phyloP scores from a whole-genome alignment of 2,888 invertebrate genomes.

The Drosophila atripex region DNA sequence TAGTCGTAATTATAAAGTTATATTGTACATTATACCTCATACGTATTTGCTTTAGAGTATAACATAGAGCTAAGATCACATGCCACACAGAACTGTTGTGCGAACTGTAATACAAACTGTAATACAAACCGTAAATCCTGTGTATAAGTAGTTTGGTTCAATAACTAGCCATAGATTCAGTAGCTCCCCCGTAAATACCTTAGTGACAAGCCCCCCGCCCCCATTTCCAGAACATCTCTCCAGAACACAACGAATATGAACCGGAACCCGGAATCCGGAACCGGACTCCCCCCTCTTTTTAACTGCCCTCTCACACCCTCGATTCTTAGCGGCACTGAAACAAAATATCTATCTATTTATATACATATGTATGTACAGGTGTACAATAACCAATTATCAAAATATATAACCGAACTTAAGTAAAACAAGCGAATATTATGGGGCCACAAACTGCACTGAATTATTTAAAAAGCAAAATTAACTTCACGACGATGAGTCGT shows the following conservation, averaged over 20 bases:
- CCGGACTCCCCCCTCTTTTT: slow-evolving; percentile 5
- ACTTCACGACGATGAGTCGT: slow-evolving; percentile 40
- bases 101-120: background rate
- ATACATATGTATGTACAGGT: slow-evolving; percentile 5
- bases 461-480: background rate
- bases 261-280: slow-evolving; percentile 23
- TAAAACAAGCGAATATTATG: slow-evolving; percentile 19
- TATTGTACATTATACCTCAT: slow-evolving; percentile 34
- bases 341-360: slow-evolving; percentile 2
- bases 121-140: slow-evolving; percentile 10
- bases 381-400: slow-evolving; percentile 8
- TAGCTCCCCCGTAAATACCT: slow-evolving; percentile 4
- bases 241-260: slow-evolving; percentile 35
- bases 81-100: slow-evolving; percentile 24
- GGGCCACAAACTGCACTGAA: slow-evolving; percentile 38
- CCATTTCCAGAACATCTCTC: slow-evolving; percentile 25
- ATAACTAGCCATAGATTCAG: slow-evolving; percentile 21
- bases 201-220: background rate
- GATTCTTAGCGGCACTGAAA: slow-evolving; percentile 49
- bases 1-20: slow-evolving; percentile 51
- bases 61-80: slow-evolving; percentile 37
- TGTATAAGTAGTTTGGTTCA: slow-evolving; percentile 63
- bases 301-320: slow-evolving; percentile 15
- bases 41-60: slow-evolving; percentile 39
- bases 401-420: slow-evolving; percentile 20